Conservation (phyloP, 2,888 invertebrate genomes). For the Dromius quadrimaculatus region DNA sequence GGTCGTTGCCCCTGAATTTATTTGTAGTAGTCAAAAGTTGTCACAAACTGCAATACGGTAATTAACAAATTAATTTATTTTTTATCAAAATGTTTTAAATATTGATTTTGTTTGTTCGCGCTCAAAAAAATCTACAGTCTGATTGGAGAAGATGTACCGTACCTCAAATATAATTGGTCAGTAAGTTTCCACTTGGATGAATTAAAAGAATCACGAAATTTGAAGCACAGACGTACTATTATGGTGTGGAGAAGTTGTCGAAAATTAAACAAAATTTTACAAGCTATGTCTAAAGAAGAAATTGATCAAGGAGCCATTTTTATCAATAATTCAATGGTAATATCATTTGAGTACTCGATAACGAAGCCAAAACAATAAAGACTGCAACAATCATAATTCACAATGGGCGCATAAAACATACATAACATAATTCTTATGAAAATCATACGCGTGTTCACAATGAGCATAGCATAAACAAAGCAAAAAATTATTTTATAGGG, state of each 20-base stretch:
- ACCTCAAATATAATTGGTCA: conserved; percentile 51
- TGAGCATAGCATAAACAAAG: no score
- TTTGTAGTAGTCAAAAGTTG: conserved; percentile 45
- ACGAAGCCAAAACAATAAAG: no score
- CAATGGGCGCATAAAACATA: no score
- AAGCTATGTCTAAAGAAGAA: conserved; percentile 21
- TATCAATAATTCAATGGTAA: conserved; percentile 51
- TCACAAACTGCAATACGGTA: conserved; percentile 53
- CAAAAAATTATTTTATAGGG: no score
- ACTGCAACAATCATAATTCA: no score
- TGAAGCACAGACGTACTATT: conserved; percentile 51
- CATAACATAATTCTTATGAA: no score
- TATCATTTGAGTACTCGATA: no score
- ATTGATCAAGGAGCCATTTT: conserved; percentile 42
- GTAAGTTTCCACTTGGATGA: conserved; percentile 43
- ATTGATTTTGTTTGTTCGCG: conserved; percentile 30
- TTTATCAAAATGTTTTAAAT: conserved; percentile 17
- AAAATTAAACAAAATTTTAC: conserved; percentile 46
- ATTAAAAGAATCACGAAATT: conserved; percentile 2
- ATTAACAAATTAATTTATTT: conserved; percentile 39
- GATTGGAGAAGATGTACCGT: conserved; percentile 53
- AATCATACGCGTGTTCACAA: no score
- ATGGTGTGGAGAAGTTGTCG: conserved; percentile 53
- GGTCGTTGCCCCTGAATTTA: conserved; percentile 53
- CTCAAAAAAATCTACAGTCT: conserved; percentile 45